A percentile compares a stretch with the other conserved stretches of the same genome.
phyloP scores from a whole-genome alignment of 2,797 vertebrate species.

The Tadarida brasiliensis region DNA sequence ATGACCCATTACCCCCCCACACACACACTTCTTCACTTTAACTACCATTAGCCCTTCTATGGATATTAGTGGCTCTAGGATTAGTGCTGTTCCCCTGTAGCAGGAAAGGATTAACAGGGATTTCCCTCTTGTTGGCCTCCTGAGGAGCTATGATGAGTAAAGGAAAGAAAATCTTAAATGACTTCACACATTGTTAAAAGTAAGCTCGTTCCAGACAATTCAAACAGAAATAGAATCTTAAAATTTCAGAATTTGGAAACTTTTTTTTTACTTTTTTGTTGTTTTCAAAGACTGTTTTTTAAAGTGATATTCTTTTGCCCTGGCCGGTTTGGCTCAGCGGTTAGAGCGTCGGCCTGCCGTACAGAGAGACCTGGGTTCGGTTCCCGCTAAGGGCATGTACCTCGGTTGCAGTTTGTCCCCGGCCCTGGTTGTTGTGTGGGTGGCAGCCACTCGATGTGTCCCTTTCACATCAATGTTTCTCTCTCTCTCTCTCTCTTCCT shows the following conservation, averaged over 20 bases:
- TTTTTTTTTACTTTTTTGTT: not conserved
- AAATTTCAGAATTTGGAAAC: slow-evolving; percentile 11
- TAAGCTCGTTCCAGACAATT: slow-evolving; percentile 51
- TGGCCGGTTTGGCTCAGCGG: too few species aligned
- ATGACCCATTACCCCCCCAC: not conserved
- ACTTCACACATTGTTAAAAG: slow-evolving; percentile 61
- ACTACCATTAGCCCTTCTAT: not conserved
- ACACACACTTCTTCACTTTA: not conserved
- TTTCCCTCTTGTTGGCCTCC: slow-evolving; percentile 52
- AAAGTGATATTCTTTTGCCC: not conserved
- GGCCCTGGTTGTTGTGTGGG: too few species aligned
- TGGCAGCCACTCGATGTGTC: too few species aligned
- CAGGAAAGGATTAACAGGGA: slow-evolving; percentile 68
- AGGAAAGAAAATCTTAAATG: slow-evolving; percentile 64
- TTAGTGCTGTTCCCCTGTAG: slow-evolving; percentile 53
- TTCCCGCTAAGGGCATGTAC: too few species aligned
- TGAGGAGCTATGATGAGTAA: slow-evolving; percentile 37
- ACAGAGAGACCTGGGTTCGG: too few species aligned
- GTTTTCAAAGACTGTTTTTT: not conserved
- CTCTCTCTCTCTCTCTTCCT: too few species aligned
- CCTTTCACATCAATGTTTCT: too few species aligned
- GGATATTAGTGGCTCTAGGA: slow-evolving; percentile 5
- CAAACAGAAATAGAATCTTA: slow-evolving; percentile 27
- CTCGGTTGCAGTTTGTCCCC: too few species aligned
- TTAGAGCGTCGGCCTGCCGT: too few species aligned